Conservation (phyloP, 2,113 vertebrate genomes). For the Psettodes erumei region DNA sequence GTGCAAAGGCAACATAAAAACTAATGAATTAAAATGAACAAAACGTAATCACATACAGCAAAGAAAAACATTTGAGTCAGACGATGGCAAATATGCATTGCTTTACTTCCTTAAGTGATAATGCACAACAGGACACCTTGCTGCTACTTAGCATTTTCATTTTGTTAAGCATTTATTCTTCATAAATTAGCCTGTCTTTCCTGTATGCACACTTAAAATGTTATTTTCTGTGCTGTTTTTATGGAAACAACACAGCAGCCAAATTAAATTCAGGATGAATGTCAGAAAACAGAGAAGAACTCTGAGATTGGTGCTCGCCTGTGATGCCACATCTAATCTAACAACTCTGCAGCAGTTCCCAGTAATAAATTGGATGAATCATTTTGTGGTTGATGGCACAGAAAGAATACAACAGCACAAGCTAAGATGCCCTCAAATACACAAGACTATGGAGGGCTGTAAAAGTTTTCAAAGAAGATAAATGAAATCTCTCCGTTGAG, state of each 20-base stretch:
- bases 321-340: slow-evolving; percentile 36
- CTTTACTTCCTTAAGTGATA: neutral
- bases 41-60: neutral
- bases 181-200: slow-evolving; percentile 7
- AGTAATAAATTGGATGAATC: slow-evolving; percentile 41
- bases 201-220: neutral
- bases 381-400: slow-evolving; percentile 37
- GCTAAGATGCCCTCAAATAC: neutral
- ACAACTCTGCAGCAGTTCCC: slow-evolving; percentile 18
- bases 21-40: neutral
- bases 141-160: neutral
- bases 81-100: too few relatives aligned
- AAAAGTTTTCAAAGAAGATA: slow-evolving; percentile 30
- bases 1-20: neutral
- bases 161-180: slow-evolving; percentile 1
- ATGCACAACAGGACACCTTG: neutral
- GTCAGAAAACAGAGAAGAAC: slow-evolving; percentile 17
- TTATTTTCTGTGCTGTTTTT: neutral
- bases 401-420: slow-evolving; percentile 23
- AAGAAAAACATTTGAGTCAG: neutral
- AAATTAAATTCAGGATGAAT: slow-evolving; percentile 39
- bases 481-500: neutral
- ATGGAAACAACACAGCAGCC: slow-evolving; percentile 15
- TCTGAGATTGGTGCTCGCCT: slow-evolving; percentile 20
- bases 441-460: slow-evolving; percentile 4